Evolutionary conservation across 2,113 vertebrate species (phyloP), one percentile per base, ranked within the genome.

Genomic region (Rhineura floridana): DNA sequence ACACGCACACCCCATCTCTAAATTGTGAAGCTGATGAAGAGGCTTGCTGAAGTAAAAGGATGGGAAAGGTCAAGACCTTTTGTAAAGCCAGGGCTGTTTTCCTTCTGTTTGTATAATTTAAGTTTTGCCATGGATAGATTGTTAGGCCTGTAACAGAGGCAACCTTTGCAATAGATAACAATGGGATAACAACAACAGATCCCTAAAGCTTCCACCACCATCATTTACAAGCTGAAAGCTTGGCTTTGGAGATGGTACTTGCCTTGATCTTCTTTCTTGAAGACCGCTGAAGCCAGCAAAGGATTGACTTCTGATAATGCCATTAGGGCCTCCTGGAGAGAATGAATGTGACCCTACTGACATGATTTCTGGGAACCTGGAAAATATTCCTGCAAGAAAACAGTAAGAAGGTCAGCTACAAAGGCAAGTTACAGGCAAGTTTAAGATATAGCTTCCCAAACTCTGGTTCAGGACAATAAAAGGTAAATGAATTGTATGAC

Each of bases 231-330:
- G 48, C 81, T 84, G 44, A n/a, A 83, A 93, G 82, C 13, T 86
- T 72, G 79, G 44, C n/a, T 44, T 8, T 17, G 46, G 81, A 33
- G 77, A 76, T 0, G 0, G 6, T 15, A 96, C 97, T 97, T 95
- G 97, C 99, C 99, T 98, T 91, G 98, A 99, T 88, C 98, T 96
- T 39, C 98, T 96, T 85, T 99, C 99, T 93, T 99, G 98, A 46
- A 99, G 97, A 8, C 98, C 98, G 52, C 98, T 99, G 97, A 99
- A 99, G 55, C 99, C 99, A 0, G 99, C 98, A 0, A 99, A 99
- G 44, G 99, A 99, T 96, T 99, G 99, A 92, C 99, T 99, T 90
- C 99, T 97, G 91, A 99, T 99, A 95, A 99, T 99, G 73, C 98
- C 98, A 93, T 99, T 99, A 95, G 98, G 99, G 50, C 99, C 99